Evolutionary conservation across 2,888 invertebrate genomes (phyloP).

Genomic region (Eupelmus urozonus): DNA sequence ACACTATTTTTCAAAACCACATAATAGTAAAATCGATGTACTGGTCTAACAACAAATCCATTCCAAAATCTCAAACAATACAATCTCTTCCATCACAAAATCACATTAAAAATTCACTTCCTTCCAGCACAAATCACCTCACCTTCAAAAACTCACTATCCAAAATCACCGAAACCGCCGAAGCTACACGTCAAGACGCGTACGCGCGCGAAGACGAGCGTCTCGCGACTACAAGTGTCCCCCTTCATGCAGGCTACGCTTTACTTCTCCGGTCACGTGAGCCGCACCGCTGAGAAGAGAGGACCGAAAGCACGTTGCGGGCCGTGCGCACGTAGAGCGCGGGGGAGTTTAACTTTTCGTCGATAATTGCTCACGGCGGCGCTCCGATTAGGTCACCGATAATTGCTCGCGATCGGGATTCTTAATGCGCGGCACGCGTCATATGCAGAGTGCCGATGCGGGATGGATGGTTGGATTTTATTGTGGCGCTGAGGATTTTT

Average conservation of each 20-base stretch:
- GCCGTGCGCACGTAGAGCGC: conserved; percentile 9
- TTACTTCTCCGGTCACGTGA: background rate
- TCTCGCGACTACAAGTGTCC: background rate
- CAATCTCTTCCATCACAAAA: no score
- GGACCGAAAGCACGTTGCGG: no score
- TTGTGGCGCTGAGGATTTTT: no score
- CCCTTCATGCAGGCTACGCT: background rate
- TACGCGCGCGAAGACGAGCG: background rate
- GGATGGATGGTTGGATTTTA: no score
- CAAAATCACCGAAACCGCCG: background rate
- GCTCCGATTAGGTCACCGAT: conserved; percentile 46
- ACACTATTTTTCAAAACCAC: background rate
- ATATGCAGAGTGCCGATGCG: no score
- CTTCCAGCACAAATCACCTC: background rate
- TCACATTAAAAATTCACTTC: no score
- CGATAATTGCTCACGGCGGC: conserved; percentile 49
- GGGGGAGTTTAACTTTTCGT: conserved; percentile 39
- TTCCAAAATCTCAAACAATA: background rate
- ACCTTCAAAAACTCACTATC: background rate
- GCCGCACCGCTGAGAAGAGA: no score
- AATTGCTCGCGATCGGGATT: conserved; percentile 45
- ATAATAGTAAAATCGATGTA: conserved; percentile 41
- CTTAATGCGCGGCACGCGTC: background rate
- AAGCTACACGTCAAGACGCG: background rate
- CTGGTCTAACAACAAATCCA: background rate